Percentiles rank a stretch among this genome's conserved stretches.
These are phyloP conservation scores for Danaus plexippus DNA, from an alignment of 1,140 invertebrate species.

Conservation along the genomic window DNA sequence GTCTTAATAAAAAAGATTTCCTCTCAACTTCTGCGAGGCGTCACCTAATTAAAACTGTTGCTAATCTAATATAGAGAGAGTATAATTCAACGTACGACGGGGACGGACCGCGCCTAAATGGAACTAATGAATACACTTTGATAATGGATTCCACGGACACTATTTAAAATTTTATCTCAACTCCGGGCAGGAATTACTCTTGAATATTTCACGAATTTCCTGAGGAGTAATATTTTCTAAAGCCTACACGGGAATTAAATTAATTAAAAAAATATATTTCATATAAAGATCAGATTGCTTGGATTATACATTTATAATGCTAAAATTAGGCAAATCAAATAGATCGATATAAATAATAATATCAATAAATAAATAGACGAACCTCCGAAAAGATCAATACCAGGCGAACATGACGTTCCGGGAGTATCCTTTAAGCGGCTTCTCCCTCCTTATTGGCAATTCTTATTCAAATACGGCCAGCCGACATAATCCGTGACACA, in stretches of 20 bases:
- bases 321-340: too few species aligned
- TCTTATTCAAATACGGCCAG: slow-evolving; percentile 60
- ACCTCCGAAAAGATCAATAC: slow-evolving; percentile 25
- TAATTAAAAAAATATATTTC: too few species aligned
- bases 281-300: too few species aligned
- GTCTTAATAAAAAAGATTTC: slow-evolving; percentile 2
- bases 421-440: slow-evolving; percentile 37
- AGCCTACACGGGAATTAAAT: too few species aligned
- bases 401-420: slow-evolving; percentile 36
- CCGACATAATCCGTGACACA: slow-evolving; percentile 56
- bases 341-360: too few species aligned
- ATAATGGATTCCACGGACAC: slow-evolving; percentile 30
- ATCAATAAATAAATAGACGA: not conserved
- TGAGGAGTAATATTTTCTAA: too few species aligned
- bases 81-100: slow-evolving; percentile 36
- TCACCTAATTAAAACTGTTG: slow-evolving; percentile 40
- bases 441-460: slow-evolving; percentile 55
- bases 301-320: too few species aligned
- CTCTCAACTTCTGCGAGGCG: slow-evolving; percentile 18
- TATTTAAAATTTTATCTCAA: slow-evolving; percentile 19
- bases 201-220: slow-evolving; percentile 13
- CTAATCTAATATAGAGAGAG: slow-evolving; percentile 19
- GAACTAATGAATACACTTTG: slow-evolving; percentile 40
- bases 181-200: slow-evolving; percentile 13
- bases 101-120: slow-evolving; percentile 24